These are phyloP conservation scores for Anagyrus pseudococci DNA, from an alignment of 2,888 invertebrate species.

Conservation along the genomic window DNA sequence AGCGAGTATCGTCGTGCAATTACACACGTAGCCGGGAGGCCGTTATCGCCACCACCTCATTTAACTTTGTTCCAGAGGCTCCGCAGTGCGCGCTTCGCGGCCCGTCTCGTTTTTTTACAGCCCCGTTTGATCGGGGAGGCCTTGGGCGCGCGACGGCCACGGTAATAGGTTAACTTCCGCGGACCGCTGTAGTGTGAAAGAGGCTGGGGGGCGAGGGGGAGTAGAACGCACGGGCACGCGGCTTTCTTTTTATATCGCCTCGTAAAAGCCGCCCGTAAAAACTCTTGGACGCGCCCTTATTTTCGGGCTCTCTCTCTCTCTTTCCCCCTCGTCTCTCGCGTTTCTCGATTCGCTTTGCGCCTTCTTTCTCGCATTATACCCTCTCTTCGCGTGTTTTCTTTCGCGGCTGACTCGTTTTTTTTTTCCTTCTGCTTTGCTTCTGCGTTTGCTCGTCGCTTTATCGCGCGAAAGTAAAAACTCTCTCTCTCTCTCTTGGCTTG, in stretches of 20 bases:
- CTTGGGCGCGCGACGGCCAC: neutral
- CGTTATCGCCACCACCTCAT: constrained; percentile 55
- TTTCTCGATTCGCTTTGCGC: constrained; percentile 37
- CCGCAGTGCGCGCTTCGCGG: constrained; percentile 31
- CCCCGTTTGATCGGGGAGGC: constrained; percentile 55
- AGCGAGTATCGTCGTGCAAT: neutral
- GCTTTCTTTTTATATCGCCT: constrained; percentile 51
- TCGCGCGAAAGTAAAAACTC: constrained; percentile 33
- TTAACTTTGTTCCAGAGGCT: constrained; percentile 53
- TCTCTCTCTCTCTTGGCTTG: too few relatives aligned
- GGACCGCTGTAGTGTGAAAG: constrained; percentile 34
- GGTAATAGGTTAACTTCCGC: constrained; percentile 60
- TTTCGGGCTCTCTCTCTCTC: too few relatives aligned
- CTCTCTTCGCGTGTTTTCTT: too few relatives aligned
- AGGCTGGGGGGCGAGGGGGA: too few relatives aligned
- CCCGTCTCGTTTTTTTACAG: constrained; percentile 54
- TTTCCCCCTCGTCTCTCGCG: too few relatives aligned
- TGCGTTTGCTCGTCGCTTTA: constrained; percentile 25
- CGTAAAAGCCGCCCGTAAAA: constrained; percentile 57
- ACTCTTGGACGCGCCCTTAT: constrained; percentile 42
- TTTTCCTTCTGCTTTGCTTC: constrained; percentile 13
- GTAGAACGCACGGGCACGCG: too few relatives aligned
- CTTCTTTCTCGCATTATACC: too few relatives aligned
- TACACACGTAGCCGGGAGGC: constrained; percentile 44
- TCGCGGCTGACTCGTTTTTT: too few relatives aligned